Evolutionary conservation across 2,888 invertebrate genomes (phyloP).

Genomic region (Danaus chrysippus): DNA sequence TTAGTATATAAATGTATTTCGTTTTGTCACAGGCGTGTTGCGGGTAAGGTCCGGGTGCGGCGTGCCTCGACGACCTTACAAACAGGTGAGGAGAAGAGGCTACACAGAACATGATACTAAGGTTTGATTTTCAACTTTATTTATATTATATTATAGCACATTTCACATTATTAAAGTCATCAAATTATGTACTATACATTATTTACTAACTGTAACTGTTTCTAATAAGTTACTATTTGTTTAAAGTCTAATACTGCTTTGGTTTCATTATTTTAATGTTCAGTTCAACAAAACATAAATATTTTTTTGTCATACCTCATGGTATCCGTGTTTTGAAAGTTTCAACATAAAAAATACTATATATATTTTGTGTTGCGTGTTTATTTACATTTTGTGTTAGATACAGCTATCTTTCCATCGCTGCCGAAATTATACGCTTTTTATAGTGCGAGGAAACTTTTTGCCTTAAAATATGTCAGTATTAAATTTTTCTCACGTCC

Average conservation of each 20-base stretch:
- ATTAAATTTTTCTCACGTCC: conserved; percentile 32
- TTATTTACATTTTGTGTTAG: conserved; percentile 2
- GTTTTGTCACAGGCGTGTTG: conserved; percentile 62
- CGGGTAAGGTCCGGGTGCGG: conserved; percentile 72
- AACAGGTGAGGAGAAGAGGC: conserved; percentile 77
- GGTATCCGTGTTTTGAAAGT: background rate
- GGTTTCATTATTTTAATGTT: background rate
- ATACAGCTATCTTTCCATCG: conserved; percentile 11
- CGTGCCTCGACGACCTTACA: conserved; percentile 71
- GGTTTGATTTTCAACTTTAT: conserved; percentile 73
- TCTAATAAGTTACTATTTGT: background rate
- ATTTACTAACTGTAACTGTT: background rate
- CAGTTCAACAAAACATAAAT: background rate
- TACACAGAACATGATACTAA: conserved; percentile 78
- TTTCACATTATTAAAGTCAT: conserved; percentile 15
- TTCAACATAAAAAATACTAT: background rate
- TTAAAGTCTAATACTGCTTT: too few species aligned
- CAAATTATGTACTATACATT: conserved; percentile 10
- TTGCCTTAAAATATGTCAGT: conserved; percentile 26
- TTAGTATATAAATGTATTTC: conserved; percentile 7
- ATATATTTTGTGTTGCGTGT: background rate
- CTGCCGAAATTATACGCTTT: conserved; percentile 29
- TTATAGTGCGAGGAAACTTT: conserved; percentile 32
- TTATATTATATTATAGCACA: conserved; percentile 30
- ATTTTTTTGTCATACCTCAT: background rate